Evolutionary conservation across 2,113 vertebrate genomes (phyloP).

Genomic region (Lethenteron reissneri): DNA sequence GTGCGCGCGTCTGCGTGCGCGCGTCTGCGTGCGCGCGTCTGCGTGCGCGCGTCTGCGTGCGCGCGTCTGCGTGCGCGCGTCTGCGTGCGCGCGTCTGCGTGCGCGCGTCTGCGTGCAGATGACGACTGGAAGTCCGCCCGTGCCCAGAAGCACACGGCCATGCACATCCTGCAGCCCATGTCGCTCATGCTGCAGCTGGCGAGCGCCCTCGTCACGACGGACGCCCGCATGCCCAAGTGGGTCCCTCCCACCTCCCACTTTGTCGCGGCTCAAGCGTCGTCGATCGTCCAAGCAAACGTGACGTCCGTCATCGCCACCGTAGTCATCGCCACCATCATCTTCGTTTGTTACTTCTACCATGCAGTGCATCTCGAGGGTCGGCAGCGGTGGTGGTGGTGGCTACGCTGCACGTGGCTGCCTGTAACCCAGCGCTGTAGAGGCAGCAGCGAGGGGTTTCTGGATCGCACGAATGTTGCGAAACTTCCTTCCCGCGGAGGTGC

Average conservation of each 20-base stretch:
- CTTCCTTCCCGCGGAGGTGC: no score
- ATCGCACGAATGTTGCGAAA: no score
- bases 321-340: not conserved
- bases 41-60: no score
- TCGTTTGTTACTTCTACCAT: not conserved
- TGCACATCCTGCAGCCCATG: slow-evolving; percentile 70
- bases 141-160: slow-evolving; percentile 35
- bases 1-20: no score
- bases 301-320: not conserved
- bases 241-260: not conserved
- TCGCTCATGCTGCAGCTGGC: slow-evolving; percentile 57
- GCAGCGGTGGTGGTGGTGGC: no score
- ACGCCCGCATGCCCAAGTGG: slow-evolving; percentile 67
- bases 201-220: slow-evolving; percentile 80
- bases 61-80: no score
- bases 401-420: no score
- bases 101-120: slow-evolving; percentile 23
- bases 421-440: no score
- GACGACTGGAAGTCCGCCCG: slow-evolving; percentile 56
- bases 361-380: not conserved
- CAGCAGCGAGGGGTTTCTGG: no score
- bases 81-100: not conserved
- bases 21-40: no score
- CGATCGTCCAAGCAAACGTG: no score
- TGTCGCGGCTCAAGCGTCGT: no score